phyloP scores from a whole-genome alignment of 1,140 invertebrate genomes.

The Sipha flava region DNA sequence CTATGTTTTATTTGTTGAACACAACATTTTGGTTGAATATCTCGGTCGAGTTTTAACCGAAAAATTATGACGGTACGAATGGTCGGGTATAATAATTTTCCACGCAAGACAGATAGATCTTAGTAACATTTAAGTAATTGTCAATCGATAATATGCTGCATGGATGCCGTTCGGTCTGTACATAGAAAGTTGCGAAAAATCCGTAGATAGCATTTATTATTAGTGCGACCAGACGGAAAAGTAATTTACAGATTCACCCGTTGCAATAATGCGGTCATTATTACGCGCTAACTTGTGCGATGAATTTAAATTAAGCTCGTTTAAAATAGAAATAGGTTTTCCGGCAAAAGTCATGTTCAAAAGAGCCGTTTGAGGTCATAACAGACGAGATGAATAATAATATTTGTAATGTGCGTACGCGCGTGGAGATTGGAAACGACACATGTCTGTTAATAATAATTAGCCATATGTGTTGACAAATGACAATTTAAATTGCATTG shows the following conservation, averaged over 20 bases:
- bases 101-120: too few species aligned
- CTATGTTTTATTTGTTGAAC: too few species aligned
- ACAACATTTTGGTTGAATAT: too few species aligned
- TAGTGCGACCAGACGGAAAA: background rate
- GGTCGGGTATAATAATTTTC: too few species aligned
- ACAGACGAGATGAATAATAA: background rate
- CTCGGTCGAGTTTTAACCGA: too few species aligned
- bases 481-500: background rate
- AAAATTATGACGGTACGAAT: too few species aligned
- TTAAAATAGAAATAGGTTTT: background rate
- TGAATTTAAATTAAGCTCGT: constrained; percentile 5
- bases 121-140: too few species aligned
- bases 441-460: constrained; percentile 1
- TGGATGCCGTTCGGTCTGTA: too few species aligned
- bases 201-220: too few species aligned
- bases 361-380: constrained; percentile 6
- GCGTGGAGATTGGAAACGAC: background rate
- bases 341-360: background rate
- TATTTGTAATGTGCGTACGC: background rate
- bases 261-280: background rate
- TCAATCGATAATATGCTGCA: too few species aligned
- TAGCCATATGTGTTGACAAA: background rate
- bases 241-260: background rate
- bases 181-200: too few species aligned
- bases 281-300: background rate